These are phyloP conservation scores for Hippocampus kuda DNA, from an alignment of 2,797 vertebrate species.

Conservation along the genomic window DNA sequence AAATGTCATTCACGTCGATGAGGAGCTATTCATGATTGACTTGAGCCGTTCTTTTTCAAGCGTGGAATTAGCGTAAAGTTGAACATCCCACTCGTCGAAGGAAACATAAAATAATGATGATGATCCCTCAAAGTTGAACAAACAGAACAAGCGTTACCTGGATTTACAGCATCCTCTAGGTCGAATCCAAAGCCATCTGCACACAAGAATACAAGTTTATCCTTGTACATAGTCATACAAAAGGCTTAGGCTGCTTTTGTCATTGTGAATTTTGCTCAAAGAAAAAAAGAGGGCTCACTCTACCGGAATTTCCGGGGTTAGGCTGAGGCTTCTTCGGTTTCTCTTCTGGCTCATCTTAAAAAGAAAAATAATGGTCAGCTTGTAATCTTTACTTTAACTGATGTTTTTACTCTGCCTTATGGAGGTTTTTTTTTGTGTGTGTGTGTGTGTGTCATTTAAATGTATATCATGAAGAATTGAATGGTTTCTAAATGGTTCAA, in stretches of 20 bases:
- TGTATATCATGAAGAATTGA: background rate
- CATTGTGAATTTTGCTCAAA: background rate
- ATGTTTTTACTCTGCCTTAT: background rate
- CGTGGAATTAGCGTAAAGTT: background rate
- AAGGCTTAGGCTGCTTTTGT: background rate
- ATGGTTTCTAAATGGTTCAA: background rate
- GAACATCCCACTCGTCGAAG: background rate
- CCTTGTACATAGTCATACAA: background rate
- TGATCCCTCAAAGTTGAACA: background rate
- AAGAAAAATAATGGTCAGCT: background rate
- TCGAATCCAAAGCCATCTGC: constrained; percentile 1
- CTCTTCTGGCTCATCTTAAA: constrained; percentile 5
- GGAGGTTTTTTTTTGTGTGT: background rate
- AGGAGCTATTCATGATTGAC: background rate
- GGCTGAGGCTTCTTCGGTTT: constrained; percentile 6
- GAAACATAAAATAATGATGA: background rate
- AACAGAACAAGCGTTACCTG: background rate
- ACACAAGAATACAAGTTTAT: background rate
- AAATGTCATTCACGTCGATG: background rate
- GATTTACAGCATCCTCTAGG: background rate
- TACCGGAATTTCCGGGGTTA: constrained; percentile 5
- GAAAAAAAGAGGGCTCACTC: background rate
- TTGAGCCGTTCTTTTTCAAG: background rate
- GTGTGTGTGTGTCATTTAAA: background rate
- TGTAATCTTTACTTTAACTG: background rate